Conservation (phyloP, 2,797 vertebrate genomes). For the Neopelma chrysocephalum region DNA sequence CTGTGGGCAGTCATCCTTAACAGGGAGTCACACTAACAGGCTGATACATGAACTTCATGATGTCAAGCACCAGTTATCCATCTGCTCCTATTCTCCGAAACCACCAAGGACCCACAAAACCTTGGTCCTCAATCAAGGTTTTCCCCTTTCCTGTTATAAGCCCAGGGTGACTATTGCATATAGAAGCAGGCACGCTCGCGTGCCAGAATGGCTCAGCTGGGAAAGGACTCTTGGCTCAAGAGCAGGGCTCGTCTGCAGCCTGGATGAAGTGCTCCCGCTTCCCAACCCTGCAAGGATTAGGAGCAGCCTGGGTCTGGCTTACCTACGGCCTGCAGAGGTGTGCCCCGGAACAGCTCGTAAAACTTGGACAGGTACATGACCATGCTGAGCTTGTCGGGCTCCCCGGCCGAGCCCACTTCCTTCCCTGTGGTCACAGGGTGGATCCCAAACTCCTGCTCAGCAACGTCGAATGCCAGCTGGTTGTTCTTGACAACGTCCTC, state of each 20-base stretch:
- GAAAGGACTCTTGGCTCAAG: not conserved
- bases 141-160: not conserved
- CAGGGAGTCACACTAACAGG: not conserved
- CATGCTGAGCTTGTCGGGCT: constrained; percentile 89
- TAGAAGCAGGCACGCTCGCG: not conserved
- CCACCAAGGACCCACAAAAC: not conserved
- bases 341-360: constrained; percentile 92
- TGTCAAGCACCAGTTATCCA: not conserved
- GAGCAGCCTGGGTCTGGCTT: not conserved
- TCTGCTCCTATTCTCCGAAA: not conserved
- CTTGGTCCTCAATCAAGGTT: not conserved
- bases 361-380: constrained; percentile 92
- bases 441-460: constrained; percentile 91
- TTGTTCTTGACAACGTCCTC: constrained; percentile 85
- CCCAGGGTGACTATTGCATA: not conserved
- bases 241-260: not conserved
- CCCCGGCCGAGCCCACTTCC: constrained; percentile 80
- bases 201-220: not conserved
- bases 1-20: not conserved
- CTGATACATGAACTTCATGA: not conserved
- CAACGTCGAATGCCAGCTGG: constrained; percentile 91
- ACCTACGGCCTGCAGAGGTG: constrained; percentile 87
- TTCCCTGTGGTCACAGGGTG: constrained; percentile 82
- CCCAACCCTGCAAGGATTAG: not conserved
- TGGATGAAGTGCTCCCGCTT: not conserved